Evolutionary conservation across 2,797 vertebrate species (phyloP).

Genomic region (Crypturellus tataupa): DNA sequence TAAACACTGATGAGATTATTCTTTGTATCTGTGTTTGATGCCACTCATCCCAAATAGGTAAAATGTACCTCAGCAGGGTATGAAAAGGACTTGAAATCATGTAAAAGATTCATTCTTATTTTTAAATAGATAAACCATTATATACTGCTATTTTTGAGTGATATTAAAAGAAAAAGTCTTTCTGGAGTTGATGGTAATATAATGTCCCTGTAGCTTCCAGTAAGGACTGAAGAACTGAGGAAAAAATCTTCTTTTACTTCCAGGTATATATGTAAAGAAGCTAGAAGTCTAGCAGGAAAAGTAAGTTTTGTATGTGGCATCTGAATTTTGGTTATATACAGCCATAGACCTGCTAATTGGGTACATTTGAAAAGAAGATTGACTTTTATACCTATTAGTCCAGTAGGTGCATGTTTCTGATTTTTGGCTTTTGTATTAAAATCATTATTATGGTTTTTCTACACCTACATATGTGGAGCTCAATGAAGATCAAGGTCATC

Average conservation of each 20-base stretch:
- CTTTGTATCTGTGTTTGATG: not conserved
- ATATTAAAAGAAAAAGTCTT: not conserved
- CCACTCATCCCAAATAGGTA: not conserved
- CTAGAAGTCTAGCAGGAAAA: not conserved
- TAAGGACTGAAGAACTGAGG: not conserved
- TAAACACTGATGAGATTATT: not conserved
- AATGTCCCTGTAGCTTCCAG: not conserved
- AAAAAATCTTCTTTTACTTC: not conserved
- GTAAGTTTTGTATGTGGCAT: not conserved
- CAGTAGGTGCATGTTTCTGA: not conserved
- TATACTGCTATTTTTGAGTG: not conserved
- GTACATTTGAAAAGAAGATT: not conserved
- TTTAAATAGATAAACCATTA: not conserved
- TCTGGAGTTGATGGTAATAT: not conserved
- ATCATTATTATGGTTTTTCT: not conserved
- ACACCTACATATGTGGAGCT: rapidly evolving
- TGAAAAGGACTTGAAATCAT: not conserved
- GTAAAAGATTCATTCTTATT: not conserved
- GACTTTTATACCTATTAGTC: not conserved
- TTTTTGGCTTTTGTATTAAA: not conserved
- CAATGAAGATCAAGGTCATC: not conserved
- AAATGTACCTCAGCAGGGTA: not conserved
- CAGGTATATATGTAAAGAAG: not conserved
- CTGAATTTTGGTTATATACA: not conserved
- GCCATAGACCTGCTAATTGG: not conserved